These are phyloP conservation scores for Pissodes strobi DNA, from an alignment of 1,140 invertebrate species.

Conservation along the genomic window DNA sequence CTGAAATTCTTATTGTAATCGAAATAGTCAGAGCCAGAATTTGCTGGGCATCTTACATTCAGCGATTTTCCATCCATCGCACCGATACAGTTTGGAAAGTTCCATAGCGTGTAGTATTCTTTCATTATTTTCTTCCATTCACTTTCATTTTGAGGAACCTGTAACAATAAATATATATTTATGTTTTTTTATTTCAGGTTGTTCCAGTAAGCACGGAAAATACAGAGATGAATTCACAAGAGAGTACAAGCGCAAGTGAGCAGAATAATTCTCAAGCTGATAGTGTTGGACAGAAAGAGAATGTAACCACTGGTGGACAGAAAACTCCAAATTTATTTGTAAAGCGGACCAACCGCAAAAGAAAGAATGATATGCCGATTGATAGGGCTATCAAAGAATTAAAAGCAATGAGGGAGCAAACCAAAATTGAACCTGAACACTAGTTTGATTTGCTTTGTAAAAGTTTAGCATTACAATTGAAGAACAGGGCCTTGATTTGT, in stretches of 20 bases:
- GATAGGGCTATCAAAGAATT: too few species aligned
- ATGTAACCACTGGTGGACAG: too few species aligned
- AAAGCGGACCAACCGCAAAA: slow-evolving; percentile 27
- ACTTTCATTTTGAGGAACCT: slow-evolving; percentile 32
- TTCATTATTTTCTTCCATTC: slow-evolving; percentile 32
- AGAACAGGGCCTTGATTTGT: too few species aligned
- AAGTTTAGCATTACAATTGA: too few species aligned
- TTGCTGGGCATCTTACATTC: slow-evolving; percentile 25
- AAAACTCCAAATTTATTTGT: too few species aligned
- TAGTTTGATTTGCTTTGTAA: too few species aligned
- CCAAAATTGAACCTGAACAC: too few species aligned
- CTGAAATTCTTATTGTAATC: slow-evolving; percentile 54
- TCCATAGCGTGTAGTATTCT: too few species aligned
- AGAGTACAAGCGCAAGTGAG: not conserved
- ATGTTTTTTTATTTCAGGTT: too few species aligned
- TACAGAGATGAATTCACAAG: not conserved
- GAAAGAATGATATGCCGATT: too few species aligned
- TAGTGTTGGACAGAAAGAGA: too few species aligned
- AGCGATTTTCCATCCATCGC: slow-evolving; percentile 57
- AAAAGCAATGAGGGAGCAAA: too few species aligned
- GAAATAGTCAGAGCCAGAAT: slow-evolving; percentile 50
- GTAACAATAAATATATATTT: slow-evolving; percentile 4
- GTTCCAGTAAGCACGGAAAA: not conserved
- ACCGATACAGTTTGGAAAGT: slow-evolving; percentile 56
- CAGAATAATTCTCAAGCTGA: slow-evolving; percentile 29